Base-by-base conservation (phyloP, 2,888 invertebrate species). In the Coenonympha arcania region DNA sequence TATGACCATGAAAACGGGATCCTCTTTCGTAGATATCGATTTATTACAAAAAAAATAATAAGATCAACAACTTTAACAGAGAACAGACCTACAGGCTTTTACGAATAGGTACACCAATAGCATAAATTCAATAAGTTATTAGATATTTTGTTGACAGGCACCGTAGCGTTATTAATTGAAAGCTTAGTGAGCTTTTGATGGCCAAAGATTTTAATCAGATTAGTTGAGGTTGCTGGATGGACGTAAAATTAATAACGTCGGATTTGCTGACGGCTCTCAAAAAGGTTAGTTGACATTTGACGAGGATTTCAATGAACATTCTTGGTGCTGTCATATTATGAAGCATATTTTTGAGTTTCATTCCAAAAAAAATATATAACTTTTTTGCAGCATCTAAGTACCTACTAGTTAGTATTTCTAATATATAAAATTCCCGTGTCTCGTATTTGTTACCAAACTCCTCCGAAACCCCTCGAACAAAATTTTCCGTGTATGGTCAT, bases 1-100 rank as follows among this genome's bases (percentile, higher is more conserved):
- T 67, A 73, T 79, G 80, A 75, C 81, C 80, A 64, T 80, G 77
- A 79, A 78, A 75, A 70, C 56, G 58, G 54, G 64, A 60, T 64
- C 61, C 51, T 59, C 55, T 65, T 61, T 57, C 62, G 49, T 4
- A 40, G 61, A 63, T 69, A 69, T 73, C 66, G 62, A 66, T 66
- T 76, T 69, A 65, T 61, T 70, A 69, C 62, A 57, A 52, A n/a
- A n/a, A n/a, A n/a, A n/a, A n/a, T n/a, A n/a, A n/a, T n/a, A n/a
- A n/a, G n/a, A n/a, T n/a, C n/a, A n/a, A n/a, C n/a, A n/a, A n/a
- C n/a, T n/a, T n/a, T n/a, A n/a, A n/a, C n/a, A n/a, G n/a, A n/a
- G n/a, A n/a, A n/a, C n/a, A n/a, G n/a, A n/a, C n/a, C n/a, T n/a
- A n/a, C n/a, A n/a, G n/a, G n/a, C n/a, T n/a, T n/a, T n/a, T n/a